Evolutionary conservation across 92 coral and sea anemone species (phyloP).

Genomic region (Paramuricea clavata): DNA sequence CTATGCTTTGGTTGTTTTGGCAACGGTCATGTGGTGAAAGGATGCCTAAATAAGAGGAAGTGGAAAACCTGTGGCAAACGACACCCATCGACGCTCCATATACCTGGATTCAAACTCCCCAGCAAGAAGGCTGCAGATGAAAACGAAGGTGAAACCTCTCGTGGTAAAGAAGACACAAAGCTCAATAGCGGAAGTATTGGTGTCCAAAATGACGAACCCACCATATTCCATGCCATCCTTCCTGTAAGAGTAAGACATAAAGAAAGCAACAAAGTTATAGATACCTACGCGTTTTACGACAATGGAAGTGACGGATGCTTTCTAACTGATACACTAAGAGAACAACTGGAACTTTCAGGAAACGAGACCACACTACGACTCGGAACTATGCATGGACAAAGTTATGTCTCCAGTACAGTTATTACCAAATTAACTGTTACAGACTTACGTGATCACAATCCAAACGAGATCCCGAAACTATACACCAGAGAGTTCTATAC

Average conservation of each 20-base stretch:
- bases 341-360: slow-evolving; percentile 41
- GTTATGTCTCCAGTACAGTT: slow-evolving; percentile 44
- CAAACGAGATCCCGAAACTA: slow-evolving; percentile 43
- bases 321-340: slow-evolving; percentile 50
- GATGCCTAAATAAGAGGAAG: slow-evolving; percentile 51
- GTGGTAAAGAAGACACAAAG: not conserved
- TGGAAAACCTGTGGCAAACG: slow-evolving; percentile 61
- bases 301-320: slow-evolving; percentile 74
- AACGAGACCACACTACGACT: not conserved
- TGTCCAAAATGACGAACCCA: not conserved
- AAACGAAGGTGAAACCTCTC: not conserved
- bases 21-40: slow-evolving; percentile 55
- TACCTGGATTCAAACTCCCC: slow-evolving; percentile 34
- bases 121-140: not conserved
- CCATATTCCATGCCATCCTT: slow-evolving; percentile 66
- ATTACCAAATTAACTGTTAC: slow-evolving; percentile 51
- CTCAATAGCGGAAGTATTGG: not conserved
- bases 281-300: slow-evolving; percentile 77
- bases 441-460: slow-evolving; percentile 18
- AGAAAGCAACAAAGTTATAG: slow-evolving; percentile 20
- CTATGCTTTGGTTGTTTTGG: slow-evolving; percentile 69
- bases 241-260: slow-evolving; percentile 67
- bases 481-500: slow-evolving; percentile 20
- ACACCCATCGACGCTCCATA: slow-evolving; percentile 66
- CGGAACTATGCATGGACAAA: slow-evolving; percentile 49